phyloP scores from a whole-genome alignment of 1,140 invertebrate genomes.

The Pogonus chalceus region DNA sequence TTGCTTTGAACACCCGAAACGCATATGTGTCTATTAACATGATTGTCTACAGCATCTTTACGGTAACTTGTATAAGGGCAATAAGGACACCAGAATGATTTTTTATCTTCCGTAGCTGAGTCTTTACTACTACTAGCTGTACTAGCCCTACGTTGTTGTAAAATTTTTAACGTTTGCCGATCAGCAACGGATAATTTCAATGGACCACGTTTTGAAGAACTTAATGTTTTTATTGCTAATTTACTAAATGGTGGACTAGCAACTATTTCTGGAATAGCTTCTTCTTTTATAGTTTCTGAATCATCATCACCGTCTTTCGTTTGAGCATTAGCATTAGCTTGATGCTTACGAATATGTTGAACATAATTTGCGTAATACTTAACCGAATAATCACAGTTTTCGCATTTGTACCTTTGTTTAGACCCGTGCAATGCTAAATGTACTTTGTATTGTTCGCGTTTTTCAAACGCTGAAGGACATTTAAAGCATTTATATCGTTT shows the following conservation, averaged over 20 bases:
- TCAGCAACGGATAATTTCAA: slow-evolving; percentile 42
- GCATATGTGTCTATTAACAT: slow-evolving; percentile 60
- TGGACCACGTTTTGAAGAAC: slow-evolving; percentile 34
- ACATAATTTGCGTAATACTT: slow-evolving; percentile 75
- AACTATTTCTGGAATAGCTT: slow-evolving; percentile 5
- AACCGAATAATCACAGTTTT: slow-evolving; percentile 80
- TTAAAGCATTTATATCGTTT: slow-evolving; percentile 75
- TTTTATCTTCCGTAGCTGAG: slow-evolving; percentile 39
- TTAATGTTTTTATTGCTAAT: slow-evolving; percentile 40
- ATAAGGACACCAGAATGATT: slow-evolving; percentile 49
- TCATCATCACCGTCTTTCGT: slow-evolving; percentile 34
- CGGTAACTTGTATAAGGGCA: slow-evolving; percentile 70
- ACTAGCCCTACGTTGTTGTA: slow-evolving; percentile 28
- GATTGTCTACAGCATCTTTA: slow-evolving; percentile 62
- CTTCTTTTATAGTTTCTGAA: slow-evolving; percentile 17
- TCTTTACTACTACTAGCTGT: slow-evolving; percentile 34
- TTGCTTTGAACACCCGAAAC: slow-evolving; percentile 43
- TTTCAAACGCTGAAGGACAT: slow-evolving; percentile 82
- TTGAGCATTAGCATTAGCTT: slow-evolving; percentile 55
- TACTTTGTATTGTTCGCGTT: slow-evolving; percentile 72
- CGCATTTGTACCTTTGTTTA: slow-evolving; percentile 72
- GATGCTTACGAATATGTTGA: slow-evolving; percentile 69
- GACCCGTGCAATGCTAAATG: slow-evolving; percentile 76
- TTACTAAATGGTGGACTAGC: slow-evolving; percentile 32
- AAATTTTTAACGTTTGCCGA: slow-evolving; percentile 38